These are phyloP conservation scores for Thyatira batis DNA, from an alignment of 2,888 invertebrate species.

Conservation along the genomic window DNA sequence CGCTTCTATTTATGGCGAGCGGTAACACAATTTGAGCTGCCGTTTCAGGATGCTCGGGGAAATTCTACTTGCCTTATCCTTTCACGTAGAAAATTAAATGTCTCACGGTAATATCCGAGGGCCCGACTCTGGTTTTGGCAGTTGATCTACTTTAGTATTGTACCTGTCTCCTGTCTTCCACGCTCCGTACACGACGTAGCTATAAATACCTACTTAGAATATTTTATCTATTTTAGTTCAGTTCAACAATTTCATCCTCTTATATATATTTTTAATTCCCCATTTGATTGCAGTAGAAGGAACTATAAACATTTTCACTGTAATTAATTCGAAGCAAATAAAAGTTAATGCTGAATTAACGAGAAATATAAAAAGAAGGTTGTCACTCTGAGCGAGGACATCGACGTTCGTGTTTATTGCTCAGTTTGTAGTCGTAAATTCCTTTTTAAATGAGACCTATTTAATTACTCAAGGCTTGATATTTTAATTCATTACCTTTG, in stretches of 20 bases:
- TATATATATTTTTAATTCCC: background rate
- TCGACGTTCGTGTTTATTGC: constrained; percentile 35
- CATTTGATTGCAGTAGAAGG: background rate
- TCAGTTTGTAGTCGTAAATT: constrained; percentile 39
- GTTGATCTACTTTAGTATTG: constrained; percentile 59
- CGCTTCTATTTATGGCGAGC: constrained; percentile 52
- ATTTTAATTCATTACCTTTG: constrained; percentile 27
- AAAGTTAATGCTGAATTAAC: constrained; percentile 21
- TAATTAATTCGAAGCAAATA: constrained; percentile 27
- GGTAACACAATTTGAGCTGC: constrained; percentile 67
- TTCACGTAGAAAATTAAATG: constrained; percentile 82
- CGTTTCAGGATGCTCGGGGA: constrained; percentile 61
- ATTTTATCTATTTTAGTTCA: background rate
- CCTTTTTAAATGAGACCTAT: constrained; percentile 44
- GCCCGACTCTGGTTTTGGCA: constrained; percentile 71
- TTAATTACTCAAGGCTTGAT: constrained; percentile 38
- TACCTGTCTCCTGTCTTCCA: constrained; percentile 42
- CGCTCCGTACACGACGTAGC: constrained; percentile 29
- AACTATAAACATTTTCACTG: constrained; percentile 14
- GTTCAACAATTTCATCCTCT: background rate
- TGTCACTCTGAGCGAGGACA: constrained; percentile 36
- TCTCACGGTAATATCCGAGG: constrained; percentile 76
- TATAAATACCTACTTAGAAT: constrained; percentile 23
- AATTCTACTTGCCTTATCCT: constrained; percentile 76
- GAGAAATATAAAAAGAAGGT: constrained; percentile 31